A percentile compares a stretch with the other conserved stretches of the same genome.
These are phyloP conservation scores for Scophthalmus maximus DNA, from an alignment of 2,113 vertebrate genomes.

Conservation along the genomic window DNA sequence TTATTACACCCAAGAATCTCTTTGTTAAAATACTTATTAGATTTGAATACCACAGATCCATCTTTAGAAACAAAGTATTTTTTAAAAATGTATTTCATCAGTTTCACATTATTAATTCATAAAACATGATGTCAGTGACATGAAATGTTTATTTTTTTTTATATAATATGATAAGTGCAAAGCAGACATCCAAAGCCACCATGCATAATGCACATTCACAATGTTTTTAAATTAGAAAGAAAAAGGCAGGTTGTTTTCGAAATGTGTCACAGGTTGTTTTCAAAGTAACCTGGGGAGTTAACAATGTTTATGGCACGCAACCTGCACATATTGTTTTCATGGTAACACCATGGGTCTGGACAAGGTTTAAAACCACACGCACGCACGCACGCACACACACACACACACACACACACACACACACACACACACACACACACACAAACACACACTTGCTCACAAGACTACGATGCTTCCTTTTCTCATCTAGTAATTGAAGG, in stretches of 20 bases:
- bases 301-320: not conserved
- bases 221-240: no score
- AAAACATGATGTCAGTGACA: no score
- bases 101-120: no score
- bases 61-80: no score
- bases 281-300: not conserved
- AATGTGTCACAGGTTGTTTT: not conserved
- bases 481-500: slow-evolving; percentile 86
- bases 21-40: not conserved
- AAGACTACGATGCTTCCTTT: slow-evolving; percentile 54
- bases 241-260: no score
- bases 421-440: slow-evolving; percentile 14
- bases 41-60: not conserved
- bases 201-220: no score
- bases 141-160: no score
- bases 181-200: no score
- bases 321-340: slow-evolving; percentile 44
- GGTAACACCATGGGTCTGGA: slow-evolving; percentile 31
- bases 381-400: slow-evolving; percentile 34
- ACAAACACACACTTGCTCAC: slow-evolving; percentile 14
- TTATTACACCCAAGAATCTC: not conserved
- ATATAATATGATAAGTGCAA: no score
- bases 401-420: slow-evolving; percentile 27
- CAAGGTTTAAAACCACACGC: slow-evolving; percentile 31
- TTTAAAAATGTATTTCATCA: no score